These are phyloP conservation scores for Phylloscopus trochilus DNA, from an alignment of 2,113 vertebrate species.

Conservation along the genomic window DNA sequence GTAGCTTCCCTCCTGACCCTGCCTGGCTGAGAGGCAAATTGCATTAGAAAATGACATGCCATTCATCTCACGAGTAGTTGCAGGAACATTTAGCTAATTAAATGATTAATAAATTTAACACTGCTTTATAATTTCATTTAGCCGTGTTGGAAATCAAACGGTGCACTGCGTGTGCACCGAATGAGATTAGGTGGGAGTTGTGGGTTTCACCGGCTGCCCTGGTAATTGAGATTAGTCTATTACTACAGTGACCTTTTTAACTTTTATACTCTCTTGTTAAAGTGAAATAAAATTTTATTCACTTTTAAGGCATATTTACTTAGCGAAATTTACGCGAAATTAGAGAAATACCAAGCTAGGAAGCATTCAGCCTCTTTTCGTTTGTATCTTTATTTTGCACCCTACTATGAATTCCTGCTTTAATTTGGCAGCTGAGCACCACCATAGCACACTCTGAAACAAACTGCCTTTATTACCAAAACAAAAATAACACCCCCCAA, in stretches of 20 bases:
- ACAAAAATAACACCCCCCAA: background rate
- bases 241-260: constrained; percentile 96
- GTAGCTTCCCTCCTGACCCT: constrained; percentile 89
- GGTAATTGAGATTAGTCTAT: constrained; percentile 98
- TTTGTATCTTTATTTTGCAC: constrained; percentile 1
- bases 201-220: constrained; percentile 86
- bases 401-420: background rate
- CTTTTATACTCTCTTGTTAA: constrained; percentile 95
- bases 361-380: background rate
- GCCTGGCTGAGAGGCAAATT: constrained; percentile 92
- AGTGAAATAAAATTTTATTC: constrained; percentile 90
- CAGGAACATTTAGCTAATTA: constrained; percentile 99
- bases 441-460: background rate
- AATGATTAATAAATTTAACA: constrained; percentile 99
- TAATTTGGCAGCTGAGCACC: background rate
- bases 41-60: constrained; percentile 94
- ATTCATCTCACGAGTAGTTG: constrained; percentile 93
- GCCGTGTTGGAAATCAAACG: constrained; percentile 93
- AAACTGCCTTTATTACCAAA: background rate
- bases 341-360: constrained; percentile 69
- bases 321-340: constrained; percentile 79
- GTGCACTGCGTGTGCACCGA: constrained; percentile 82
- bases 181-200: constrained; percentile 91
- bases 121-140: constrained; percentile 99
- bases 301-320: constrained; percentile 87